These are phyloP conservation scores for Lasioglossum pauxillum DNA, from an alignment of 2,888 invertebrate genomes.

Conservation along the genomic window DNA sequence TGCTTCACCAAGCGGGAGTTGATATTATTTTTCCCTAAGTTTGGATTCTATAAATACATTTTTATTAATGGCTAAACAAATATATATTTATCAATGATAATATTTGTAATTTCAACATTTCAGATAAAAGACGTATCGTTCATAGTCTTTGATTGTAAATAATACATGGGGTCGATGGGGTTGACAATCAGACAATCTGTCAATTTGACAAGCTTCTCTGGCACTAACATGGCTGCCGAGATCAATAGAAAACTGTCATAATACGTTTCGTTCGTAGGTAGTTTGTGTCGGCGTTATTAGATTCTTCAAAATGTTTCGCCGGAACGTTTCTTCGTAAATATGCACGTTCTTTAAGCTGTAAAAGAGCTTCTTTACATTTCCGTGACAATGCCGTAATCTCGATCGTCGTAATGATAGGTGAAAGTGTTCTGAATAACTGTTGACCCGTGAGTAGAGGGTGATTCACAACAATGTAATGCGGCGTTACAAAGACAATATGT, in stretches of 20 bases:
- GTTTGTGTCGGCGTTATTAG: slow-evolving; percentile 39
- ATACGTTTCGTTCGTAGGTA: slow-evolving; percentile 60
- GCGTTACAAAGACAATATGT: slow-evolving; percentile 38
- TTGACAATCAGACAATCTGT: slow-evolving; percentile 40
- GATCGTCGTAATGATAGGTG: slow-evolving; percentile 58
- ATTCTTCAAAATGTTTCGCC: slow-evolving; percentile 44
- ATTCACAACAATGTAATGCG: slow-evolving; percentile 61
- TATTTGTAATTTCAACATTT: background rate
- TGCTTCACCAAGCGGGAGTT: background rate
- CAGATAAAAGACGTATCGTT: background rate
- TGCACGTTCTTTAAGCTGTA: slow-evolving; percentile 19
- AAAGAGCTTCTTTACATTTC: slow-evolving; percentile 27
- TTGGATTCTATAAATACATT: background rate
- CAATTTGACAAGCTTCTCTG: slow-evolving; percentile 57
- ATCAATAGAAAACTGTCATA: slow-evolving; percentile 77
- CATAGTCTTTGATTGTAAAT: background rate
- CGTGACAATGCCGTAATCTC: slow-evolving; percentile 36
- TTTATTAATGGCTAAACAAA: background rate
- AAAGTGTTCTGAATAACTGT: slow-evolving; percentile 68
- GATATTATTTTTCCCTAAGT: background rate
- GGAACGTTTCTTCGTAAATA: slow-evolving; percentile 24
- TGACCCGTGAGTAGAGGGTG: slow-evolving; percentile 61
- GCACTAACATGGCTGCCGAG: slow-evolving; percentile 76
- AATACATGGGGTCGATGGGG: background rate
- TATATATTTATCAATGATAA: background rate